These are phyloP conservation scores for Tanypteryx hageni DNA, from an alignment of 2,888 invertebrate species.

Conservation along the genomic window DNA sequence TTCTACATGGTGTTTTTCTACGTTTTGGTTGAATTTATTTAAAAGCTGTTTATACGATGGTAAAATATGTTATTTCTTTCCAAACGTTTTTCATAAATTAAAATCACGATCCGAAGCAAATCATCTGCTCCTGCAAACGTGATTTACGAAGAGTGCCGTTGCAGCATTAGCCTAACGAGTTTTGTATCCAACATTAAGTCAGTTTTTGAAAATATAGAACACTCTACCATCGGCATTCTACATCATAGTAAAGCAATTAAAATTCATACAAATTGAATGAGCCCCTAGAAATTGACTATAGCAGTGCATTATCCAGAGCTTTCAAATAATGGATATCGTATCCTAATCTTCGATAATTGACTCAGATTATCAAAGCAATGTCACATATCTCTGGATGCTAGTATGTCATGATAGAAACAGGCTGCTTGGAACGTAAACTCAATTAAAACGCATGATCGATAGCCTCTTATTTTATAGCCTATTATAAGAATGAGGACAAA, in stretches of 20 bases:
- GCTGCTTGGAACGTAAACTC: neutral
- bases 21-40: neutral
- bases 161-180: neutral
- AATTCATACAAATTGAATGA: constrained; percentile 26
- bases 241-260: constrained; percentile 19
- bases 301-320: neutral
- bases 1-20: too few species aligned
- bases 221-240: neutral
- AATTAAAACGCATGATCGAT: too few species aligned
- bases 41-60: neutral
- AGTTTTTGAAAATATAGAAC: neutral
- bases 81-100: neutral
- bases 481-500: neutral
- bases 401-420: neutral
- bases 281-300: neutral
- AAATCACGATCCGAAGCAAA: neutral
- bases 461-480: neutral
- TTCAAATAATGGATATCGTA: neutral
- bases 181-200: neutral
- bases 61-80: neutral
- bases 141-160: neutral
- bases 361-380: neutral
- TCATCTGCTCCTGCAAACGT: neutral
- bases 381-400: neutral
- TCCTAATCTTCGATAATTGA: neutral